Conservation (phyloP, 2,113 vertebrate genomes). For the Leuciscus idus region DNA sequence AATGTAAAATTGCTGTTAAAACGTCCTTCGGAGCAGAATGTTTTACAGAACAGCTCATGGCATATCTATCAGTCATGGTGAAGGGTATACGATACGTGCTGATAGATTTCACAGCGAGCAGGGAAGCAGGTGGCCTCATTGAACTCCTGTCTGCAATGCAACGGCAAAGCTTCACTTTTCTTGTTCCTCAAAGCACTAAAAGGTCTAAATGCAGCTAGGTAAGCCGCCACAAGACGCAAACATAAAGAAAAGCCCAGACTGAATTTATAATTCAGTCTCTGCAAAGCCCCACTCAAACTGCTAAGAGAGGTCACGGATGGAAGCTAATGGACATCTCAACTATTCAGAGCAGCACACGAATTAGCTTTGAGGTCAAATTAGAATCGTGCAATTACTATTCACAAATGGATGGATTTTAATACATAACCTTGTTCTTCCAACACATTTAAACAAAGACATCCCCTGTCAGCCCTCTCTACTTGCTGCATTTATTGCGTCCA, state of each 20-base stretch:
- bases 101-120: conserved; percentile 13
- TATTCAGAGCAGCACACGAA: conserved; percentile 18
- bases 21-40: conserved; percentile 7
- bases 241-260: not conserved
- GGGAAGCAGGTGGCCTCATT: not conserved
- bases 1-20: conserved; percentile 31
- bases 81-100: not conserved
- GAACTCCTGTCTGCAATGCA: not conserved
- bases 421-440: not conserved
- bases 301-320: conserved; percentile 20
- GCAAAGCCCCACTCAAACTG: conserved; percentile 11
- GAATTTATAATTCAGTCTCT: conserved; percentile 23
- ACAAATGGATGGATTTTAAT: conserved; percentile 38
- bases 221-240: not conserved
- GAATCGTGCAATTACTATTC: not conserved
- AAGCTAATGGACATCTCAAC: conserved; percentile 34
- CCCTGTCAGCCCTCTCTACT: not conserved
- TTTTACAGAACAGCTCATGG: conserved; percentile 9
- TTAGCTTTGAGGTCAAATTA: conserved; percentile 37
- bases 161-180: not conserved
- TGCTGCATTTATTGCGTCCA: not conserved
- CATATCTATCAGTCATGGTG: conserved; percentile 16
- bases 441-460: conserved; percentile 17
- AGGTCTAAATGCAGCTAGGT: conserved; percentile 27
- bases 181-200: conserved; percentile 23